Percentiles rank a stretch among this genome's conserved stretches.
These are phyloP conservation scores for Myotis vivesi DNA, from an alignment of 2,797 vertebrate species.

Conservation along the genomic window DNA sequence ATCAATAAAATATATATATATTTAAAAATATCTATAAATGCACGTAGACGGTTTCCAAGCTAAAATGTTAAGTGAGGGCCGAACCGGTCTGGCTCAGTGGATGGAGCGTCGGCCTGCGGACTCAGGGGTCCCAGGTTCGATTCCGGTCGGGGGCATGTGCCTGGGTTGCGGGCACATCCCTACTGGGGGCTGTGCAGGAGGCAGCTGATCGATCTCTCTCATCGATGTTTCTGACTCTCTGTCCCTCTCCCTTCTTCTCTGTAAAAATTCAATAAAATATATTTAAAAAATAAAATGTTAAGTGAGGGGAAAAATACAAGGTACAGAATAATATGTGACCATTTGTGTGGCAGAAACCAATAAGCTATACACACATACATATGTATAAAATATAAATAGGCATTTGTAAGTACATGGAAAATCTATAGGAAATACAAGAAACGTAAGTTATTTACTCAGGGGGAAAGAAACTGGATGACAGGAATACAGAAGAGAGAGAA, in stretches of 20 bases:
- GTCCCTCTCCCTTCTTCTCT: too few relatives aligned
- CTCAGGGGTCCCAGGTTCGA: too few relatives aligned
- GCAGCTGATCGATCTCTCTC: too few relatives aligned
- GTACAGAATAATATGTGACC: background rate
- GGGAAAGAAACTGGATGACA: background rate
- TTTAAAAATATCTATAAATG: background rate
- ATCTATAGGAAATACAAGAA: background rate
- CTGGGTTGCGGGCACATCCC: too few relatives aligned
- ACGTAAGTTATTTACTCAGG: background rate
- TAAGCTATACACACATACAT: background rate
- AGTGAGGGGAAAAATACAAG: background rate
- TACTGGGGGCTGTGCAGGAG: too few relatives aligned
- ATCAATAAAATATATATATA: too few relatives aligned
- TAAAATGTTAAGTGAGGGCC: background rate
- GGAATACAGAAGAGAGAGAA: background rate
- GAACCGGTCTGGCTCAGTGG: too few relatives aligned
- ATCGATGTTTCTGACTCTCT: too few relatives aligned
- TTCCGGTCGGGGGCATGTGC: too few relatives aligned
- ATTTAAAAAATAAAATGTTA: conserved; percentile 18
- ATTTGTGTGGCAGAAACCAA: background rate
- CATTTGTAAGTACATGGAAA: background rate
- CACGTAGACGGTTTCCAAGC: background rate
- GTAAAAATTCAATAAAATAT: too few relatives aligned
- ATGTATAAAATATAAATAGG: background rate
- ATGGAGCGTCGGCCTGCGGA: too few relatives aligned